Conservation (phyloP, 2,888 invertebrate genomes). For the Liopterus haemorrhoidalis region DNA sequence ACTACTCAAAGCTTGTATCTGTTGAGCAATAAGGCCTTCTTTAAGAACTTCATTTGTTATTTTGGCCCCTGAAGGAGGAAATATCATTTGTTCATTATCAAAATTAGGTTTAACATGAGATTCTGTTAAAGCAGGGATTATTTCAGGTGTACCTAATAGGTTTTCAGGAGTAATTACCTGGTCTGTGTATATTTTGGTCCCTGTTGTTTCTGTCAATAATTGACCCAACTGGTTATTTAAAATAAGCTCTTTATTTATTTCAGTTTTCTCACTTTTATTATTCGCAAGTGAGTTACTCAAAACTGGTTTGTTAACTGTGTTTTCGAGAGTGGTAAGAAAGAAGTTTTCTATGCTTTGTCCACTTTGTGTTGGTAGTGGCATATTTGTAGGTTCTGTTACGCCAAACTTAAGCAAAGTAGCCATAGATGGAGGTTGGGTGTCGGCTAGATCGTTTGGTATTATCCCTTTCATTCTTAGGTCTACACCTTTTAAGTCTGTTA, state of each 20-base stretch:
- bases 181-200: no score
- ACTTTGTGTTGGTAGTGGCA: conserved; percentile 52
- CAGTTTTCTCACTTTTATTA: no score
- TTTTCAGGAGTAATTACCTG: no score
- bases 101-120: conserved; percentile 17
- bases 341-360: conserved; percentile 57
- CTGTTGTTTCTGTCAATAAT: conserved; percentile 11
- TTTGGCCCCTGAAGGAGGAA: no score
- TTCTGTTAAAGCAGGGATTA: conserved; percentile 15
- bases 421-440: conserved; percentile 53
- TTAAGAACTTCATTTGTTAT: no score
- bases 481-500: conserved; percentile 55
- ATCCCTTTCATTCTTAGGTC: conserved; percentile 64
- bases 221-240: conserved; percentile 3
- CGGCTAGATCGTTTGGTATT: conserved; percentile 47
- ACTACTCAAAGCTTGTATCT: conserved; percentile 32
- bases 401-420: conserved; percentile 49
- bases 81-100: conserved; percentile 11
- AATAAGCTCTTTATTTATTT: no score
- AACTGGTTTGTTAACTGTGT: conserved; percentile 15
- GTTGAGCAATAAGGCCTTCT: conserved; percentile 37
- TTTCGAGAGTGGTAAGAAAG: conserved; percentile 37
- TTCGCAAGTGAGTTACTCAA: conserved; percentile 15
- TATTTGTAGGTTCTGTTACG: conserved; percentile 43
- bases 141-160: no score